Evolutionary conservation across 2,888 invertebrate species (phyloP), one percentile per base, ranked within the genome.

Genomic region (Cephus sareptanus): DNA sequence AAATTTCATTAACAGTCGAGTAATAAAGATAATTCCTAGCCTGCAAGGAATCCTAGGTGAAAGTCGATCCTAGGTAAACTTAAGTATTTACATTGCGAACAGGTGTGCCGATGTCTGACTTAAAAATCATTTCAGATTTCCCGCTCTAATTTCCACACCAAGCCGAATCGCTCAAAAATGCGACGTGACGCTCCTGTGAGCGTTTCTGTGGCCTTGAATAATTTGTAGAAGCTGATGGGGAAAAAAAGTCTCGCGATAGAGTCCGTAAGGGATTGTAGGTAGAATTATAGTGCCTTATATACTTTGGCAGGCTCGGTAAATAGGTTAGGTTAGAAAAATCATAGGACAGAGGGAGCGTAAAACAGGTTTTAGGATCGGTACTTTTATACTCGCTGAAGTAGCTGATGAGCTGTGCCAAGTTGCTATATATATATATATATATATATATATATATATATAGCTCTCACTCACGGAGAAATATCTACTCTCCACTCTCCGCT

Each of bases 321-420:
- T 56, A 56, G 56, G 56, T 56, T 56, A 56, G 56, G 56, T 56
- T 56, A 56, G 56, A 56, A 56, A 56, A 56, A 56, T 56, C 56
- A 9, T 56, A 56, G 56, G 1, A 56, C 56, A 56, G 56, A 23
- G 71, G 71, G 71, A 31, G 71, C 71, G 71, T 33, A 34, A 33
- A 34, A 71, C 34, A 71, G 71, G 71, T 71, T 71, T 71, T 71
- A 56, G 31, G 31, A 71, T 71, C 71, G 71, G 71, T 71, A 71
- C 71, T 71, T 71, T 71, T 71, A 71, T 71, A 71, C 71, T 13
- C 71, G 0, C 71, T 71, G 71, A 34, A 34, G 71, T 34, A 71
- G 71, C 71, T 34, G 71, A 71, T 71, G 71, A 71, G 71, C 71
- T 12, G 71, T 34, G 31, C 71, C 71, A 23, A 9, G 56, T 37